Percentiles rank a stretch among this genome's conserved stretches.
Evolutionary conservation across 2,113 vertebrate species (phyloP).

Genomic region (Ursus arctos): DNA sequence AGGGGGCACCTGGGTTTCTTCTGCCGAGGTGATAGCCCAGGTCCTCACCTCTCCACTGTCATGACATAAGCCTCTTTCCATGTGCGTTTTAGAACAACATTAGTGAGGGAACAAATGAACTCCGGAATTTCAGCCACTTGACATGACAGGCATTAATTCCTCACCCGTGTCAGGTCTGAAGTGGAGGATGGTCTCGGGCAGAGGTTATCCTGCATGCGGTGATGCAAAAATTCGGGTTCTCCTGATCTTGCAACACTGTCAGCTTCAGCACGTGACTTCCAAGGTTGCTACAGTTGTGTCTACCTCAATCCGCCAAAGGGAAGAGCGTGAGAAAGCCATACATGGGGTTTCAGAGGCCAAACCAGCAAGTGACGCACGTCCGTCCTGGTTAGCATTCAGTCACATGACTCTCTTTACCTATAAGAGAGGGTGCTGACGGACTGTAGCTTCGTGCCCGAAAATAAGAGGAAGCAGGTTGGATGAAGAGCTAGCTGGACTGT

Average conservation of each 20-base stretch:
- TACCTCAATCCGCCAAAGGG: not conserved
- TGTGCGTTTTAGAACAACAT: not conserved
- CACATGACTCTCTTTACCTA: not conserved
- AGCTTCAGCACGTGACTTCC: not conserved
- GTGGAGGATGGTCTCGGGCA: not conserved
- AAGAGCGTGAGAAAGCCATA: not conserved
- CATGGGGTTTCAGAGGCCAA: not conserved
- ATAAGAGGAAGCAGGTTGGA: not conserved
- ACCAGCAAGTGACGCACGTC: not conserved
- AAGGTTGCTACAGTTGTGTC: not conserved
- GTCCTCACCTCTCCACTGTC: not conserved
- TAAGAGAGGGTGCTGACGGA: not conserved
- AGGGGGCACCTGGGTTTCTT: slow-evolving; percentile 83
- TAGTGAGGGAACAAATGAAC: not conserved
- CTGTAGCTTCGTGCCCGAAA: not conserved
- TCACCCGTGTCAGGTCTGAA: not conserved
- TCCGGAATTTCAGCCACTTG: not conserved
- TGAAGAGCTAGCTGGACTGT: not conserved
- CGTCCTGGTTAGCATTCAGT: not conserved
- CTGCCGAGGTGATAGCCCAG: slow-evolving; percentile 54
- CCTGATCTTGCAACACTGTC: not conserved
- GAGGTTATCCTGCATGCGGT: not conserved
- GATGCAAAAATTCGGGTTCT: not conserved
- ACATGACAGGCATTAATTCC: not conserved
- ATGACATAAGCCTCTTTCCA: accelerated